Evolutionary conservation across 1,140 invertebrate species (phyloP).

Genomic region (Drosophila sechellia): DNA sequence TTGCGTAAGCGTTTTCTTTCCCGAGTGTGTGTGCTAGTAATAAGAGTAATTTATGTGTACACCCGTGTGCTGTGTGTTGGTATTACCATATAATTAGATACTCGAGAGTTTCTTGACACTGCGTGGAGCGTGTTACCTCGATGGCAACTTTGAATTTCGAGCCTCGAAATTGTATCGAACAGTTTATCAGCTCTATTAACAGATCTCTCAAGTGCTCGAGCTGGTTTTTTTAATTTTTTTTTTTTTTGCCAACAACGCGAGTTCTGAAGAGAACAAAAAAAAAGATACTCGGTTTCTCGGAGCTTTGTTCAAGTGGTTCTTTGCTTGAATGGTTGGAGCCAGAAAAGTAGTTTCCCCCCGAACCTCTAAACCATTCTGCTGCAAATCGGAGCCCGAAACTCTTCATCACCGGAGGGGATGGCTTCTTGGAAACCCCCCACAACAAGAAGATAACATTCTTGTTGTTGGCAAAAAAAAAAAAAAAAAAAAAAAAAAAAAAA

Average conservation of each 20-base stretch:
- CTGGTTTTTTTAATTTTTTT: constrained; percentile 10
- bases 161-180: constrained; percentile 67
- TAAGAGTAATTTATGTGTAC: constrained; percentile 82
- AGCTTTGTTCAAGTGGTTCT: constrained; percentile 36
- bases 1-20: constrained; percentile 48
- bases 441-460: constrained; percentile 23
- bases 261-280: constrained; percentile 4
- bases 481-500: constrained; percentile 2
- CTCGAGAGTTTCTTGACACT: constrained; percentile 77
- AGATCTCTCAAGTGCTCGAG: constrained; percentile 68
- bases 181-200: constrained; percentile 80
- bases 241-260: constrained; percentile 1
- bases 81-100: constrained; percentile 84
- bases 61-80: constrained; percentile 69
- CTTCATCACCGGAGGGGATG: constrained; percentile 30
- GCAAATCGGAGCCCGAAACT: constrained; percentile 39
- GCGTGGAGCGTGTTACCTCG: constrained; percentile 21
- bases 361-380: constrained; percentile 14
- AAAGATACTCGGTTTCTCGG: constrained; percentile 23
- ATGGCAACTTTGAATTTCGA: constrained; percentile 28
- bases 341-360: constrained; percentile 17
- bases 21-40: constrained; percentile 47
- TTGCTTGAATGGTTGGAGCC: constrained; percentile 8
- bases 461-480: constrained; percentile 8
- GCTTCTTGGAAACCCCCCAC: constrained; percentile 44